A percentile compares a stretch with the other conserved stretches of the same genome.
Evolutionary conservation across 64 coral and sea anemone species (phyloP).

Genomic region (Montipora capricornis): DNA sequence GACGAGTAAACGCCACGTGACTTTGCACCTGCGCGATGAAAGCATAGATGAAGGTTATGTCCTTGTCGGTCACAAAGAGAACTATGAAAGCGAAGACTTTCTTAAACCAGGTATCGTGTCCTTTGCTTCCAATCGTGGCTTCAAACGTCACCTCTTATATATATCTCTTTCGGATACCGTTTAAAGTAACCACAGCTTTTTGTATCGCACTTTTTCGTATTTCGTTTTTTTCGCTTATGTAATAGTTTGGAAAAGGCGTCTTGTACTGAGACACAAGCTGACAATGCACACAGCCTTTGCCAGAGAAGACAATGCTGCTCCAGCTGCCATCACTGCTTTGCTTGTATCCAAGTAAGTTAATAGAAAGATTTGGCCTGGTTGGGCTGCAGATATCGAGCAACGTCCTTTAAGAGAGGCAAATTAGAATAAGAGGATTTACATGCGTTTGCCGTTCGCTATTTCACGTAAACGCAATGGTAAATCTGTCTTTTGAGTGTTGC

Average conservation of each 20-base stretch:
- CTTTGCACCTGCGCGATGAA: conserved; percentile 13
- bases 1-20: conserved; percentile 1
- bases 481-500: not conserved
- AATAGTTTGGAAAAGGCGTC: conserved; percentile 89
- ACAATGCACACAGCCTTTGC: conserved; percentile 98
- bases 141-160: no score
- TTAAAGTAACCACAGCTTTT: not conserved
- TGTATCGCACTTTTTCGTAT: not conserved
- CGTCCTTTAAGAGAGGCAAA: no score
- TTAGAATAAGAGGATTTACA: no score
- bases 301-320: conserved; percentile 83
- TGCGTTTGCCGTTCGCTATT: no score
- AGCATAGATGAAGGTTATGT: conserved; percentile 88
- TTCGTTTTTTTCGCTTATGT: not conserved
- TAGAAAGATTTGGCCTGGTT: not conserved
- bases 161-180: no score
- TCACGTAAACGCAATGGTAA: no score
- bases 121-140: no score
- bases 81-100: not conserved
- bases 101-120: conserved; percentile 51
- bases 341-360: conserved; percentile 95
- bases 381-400: no score
- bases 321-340: conserved; percentile 87
- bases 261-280: conserved; percentile 86
- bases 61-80: conserved; percentile 64